Conservation (phyloP, 2,888 invertebrate species). For the Sthenelais limicola region DNA sequence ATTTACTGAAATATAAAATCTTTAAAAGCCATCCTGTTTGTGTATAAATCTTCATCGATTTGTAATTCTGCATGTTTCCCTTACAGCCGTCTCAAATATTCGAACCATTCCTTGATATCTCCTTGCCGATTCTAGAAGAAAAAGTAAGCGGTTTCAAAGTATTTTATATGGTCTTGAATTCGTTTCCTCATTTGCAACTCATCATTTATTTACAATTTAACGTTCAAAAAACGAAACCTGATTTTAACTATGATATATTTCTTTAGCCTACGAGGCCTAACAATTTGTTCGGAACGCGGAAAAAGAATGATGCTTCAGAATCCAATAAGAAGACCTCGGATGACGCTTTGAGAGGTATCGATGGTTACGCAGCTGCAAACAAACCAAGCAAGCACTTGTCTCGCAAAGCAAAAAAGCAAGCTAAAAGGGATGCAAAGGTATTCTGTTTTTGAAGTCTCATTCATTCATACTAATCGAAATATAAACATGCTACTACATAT, state of each 20-base stretch:
- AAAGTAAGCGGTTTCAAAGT: constrained; percentile 56
- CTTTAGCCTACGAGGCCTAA: constrained; percentile 43
- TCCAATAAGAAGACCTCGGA: constrained; percentile 6
- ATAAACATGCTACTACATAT: no score
- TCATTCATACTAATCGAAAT: background rate
- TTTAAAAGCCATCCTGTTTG: background rate
- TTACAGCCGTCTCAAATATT: constrained; percentile 85
- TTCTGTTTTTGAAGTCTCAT: background rate
- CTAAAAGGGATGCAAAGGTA: constrained; percentile 52
- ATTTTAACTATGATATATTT: background rate
- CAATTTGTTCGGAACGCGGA: constrained; percentile 29
- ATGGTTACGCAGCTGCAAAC: constrained; percentile 47
- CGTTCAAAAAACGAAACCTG: no score
- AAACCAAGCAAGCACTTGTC: constrained; percentile 64
- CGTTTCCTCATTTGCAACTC: no score
- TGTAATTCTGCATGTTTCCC: no score
- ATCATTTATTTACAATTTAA: no score
- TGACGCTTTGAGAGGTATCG: constrained; percentile 48
- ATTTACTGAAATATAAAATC: background rate
- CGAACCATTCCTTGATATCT: constrained; percentile 95
- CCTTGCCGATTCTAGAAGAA: constrained; percentile 83
- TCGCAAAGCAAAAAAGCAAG: constrained; percentile 65
- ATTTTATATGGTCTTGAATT: background rate
- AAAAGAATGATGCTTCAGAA: constrained; percentile 19
- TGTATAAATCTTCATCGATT: background rate